These are phyloP conservation scores for Tridacna gigas DNA, from an alignment of 2,888 invertebrate genomes.

Conservation along the genomic window DNA sequence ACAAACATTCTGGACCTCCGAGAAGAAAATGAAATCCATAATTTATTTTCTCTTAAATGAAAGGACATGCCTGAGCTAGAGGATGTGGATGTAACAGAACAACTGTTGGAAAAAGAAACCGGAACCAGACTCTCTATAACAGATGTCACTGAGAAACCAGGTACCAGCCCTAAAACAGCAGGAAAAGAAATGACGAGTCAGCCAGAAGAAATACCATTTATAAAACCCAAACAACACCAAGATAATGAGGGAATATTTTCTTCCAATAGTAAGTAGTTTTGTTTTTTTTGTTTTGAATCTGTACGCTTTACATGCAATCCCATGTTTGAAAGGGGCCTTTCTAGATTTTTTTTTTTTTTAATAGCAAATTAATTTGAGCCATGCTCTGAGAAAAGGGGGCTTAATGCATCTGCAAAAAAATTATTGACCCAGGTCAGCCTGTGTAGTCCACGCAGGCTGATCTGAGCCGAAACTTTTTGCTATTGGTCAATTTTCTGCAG, in stretches of 20 bases:
- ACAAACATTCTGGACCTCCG: not conserved
- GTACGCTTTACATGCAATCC: too few species aligned
- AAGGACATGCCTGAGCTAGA: slow-evolving; percentile 83
- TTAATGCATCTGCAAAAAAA: too few species aligned
- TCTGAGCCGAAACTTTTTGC: too few species aligned
- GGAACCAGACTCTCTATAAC: slow-evolving; percentile 57
- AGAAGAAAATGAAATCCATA: too few species aligned
- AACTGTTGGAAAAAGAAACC: slow-evolving; percentile 53
- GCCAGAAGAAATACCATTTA: slow-evolving; percentile 68
- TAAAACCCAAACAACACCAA: slow-evolving; percentile 64
- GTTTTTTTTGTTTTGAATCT: not conserved
- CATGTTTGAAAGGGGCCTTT: too few species aligned
- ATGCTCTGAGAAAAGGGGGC: too few species aligned
- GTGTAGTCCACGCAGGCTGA: too few species aligned
- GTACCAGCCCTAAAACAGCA: slow-evolving; percentile 14
- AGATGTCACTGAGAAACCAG: slow-evolving; percentile 49
- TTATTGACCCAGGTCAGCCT: too few species aligned
- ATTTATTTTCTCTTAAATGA: too few species aligned
- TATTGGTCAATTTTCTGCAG: too few species aligned
- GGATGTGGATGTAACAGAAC: slow-evolving; percentile 79
- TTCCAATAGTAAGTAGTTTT: slow-evolving; percentile 42
- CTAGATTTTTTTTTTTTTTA: too few species aligned
- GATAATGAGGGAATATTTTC: slow-evolving; percentile 73
- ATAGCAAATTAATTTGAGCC: too few species aligned
- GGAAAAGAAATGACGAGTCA: not conserved